Evolutionary conservation across 2,888 invertebrate genomes (phyloP), one percentile per base, ranked within the genome.

Genomic region (Noctua janthina): DNA sequence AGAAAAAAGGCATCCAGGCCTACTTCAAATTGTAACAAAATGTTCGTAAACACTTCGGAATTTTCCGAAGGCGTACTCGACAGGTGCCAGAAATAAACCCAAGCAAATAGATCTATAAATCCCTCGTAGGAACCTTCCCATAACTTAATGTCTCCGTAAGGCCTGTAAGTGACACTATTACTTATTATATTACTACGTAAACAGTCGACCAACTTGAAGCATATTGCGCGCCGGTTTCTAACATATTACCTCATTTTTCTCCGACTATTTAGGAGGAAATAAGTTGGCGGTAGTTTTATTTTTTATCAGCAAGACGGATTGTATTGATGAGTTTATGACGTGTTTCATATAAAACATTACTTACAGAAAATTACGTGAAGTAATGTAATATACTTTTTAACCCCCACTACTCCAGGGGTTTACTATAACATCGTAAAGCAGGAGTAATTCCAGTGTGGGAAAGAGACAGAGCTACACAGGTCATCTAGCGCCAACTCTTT

Each of bases 141-240:
- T 76, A 81, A 76, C 56, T 79, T 59, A 73, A 84, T 74, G 74
- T 78, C 66, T 71, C 71, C 11, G 79, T 72, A 62, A 68, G 8
- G 74, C n/a, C 66, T 79, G 83, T 74, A 76, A 85, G 85, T 69
- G 79, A 74, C 83, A 78, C 79, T 77, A 73, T 86, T 74, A 78
- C 71, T 78, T 78, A 78, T 86, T 74, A 81, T 77, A 82, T 85
- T 76, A 85, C 77, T 64, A 75, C 78, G 85, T 82, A 78, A 77
- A 82, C 67, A 67, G 15, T 83, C 62, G 29, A 51, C 69, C 39
- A 70, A 56, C 46, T 74, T 74, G 76, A 78, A 86, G 77, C 70
- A 78, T 86, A 77, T 86, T 85, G 85, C 75, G 72, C 62, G 67
- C 39, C 79, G 67, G 64, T 74, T 79, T 67, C 51, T 68, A 66